phyloP scores from a whole-genome alignment of 2,888 invertebrate genomes.

The Horisme vitalbata region DNA sequence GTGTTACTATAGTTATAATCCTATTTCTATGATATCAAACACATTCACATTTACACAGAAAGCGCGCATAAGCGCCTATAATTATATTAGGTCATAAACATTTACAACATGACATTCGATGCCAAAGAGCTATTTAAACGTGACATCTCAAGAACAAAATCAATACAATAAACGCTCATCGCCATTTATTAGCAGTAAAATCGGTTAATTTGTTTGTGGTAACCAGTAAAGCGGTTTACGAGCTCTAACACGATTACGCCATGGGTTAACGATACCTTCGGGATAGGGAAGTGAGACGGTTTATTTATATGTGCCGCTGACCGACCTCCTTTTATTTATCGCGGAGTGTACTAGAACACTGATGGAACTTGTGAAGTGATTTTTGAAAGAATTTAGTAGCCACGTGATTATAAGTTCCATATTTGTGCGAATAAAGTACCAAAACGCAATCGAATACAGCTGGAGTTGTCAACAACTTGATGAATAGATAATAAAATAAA shows the following conservation, averaged over 20 bases:
- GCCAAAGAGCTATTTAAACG: no score
- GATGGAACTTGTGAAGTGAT: slow-evolving; percentile 8
- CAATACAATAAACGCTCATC: slow-evolving; percentile 50
- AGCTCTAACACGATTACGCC: slow-evolving; percentile 61
- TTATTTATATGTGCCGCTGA: slow-evolving; percentile 46
- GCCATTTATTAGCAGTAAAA: slow-evolving; percentile 61
- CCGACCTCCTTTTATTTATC: slow-evolving; percentile 38
- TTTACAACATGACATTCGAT: no score
- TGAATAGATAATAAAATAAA: no score
- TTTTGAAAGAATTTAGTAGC: background rate
- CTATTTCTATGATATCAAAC: no score
- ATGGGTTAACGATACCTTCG: slow-evolving; percentile 59
- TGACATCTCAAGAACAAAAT: slow-evolving; percentile 33
- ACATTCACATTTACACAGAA: no score
- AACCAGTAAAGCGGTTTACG: slow-evolving; percentile 64
- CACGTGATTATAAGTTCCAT: no score
- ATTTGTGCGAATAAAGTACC: no score
- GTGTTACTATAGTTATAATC: no score
- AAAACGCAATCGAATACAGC: no score
- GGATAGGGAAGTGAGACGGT: slow-evolving; percentile 54
- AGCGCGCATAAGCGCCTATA: no score
- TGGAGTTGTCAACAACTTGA: no score
- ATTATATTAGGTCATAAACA: no score
- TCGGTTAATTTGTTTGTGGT: slow-evolving; percentile 68
- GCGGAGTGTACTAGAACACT: slow-evolving; percentile 1